phyloP scores from a whole-genome alignment of 2,888 invertebrate genomes.

The Oscheius myriophilus region DNA sequence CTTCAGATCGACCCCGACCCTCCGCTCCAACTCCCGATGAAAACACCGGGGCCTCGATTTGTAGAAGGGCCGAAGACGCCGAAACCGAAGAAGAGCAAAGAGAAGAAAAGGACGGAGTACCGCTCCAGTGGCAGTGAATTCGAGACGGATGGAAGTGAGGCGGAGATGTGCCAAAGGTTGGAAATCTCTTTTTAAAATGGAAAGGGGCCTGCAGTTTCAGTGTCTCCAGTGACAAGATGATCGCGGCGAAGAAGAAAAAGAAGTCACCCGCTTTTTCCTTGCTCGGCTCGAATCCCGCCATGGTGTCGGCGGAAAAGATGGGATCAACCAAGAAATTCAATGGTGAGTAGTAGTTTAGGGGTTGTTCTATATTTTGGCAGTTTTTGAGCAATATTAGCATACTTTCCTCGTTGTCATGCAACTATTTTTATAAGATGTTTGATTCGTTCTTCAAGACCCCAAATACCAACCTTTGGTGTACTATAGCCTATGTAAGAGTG shows the following conservation, averaged over 20 bases:
- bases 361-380: too few species aligned
- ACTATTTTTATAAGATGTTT: too few species aligned
- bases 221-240: slow-evolving; percentile 29
- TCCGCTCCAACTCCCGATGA: background rate
- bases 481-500: too few species aligned
- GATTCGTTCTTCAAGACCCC: too few species aligned
- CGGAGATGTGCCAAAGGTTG: slow-evolving; percentile 49
- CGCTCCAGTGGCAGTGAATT: slow-evolving; percentile 35
- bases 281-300: slow-evolving; percentile 25
- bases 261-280: slow-evolving; percentile 28
- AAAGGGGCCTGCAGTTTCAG: slow-evolving; percentile 7
- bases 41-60: slow-evolving; percentile 17
- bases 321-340: slow-evolving; percentile 3
- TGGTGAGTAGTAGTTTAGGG: background rate
- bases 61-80: slow-evolving; percentile 34
- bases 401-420: too few species aligned
- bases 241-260: slow-evolving; percentile 37
- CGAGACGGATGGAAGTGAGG: slow-evolving; percentile 57
- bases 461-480: too few species aligned
- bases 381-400: too few species aligned
- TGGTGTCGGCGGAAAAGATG: slow-evolving; percentile 3
- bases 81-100: slow-evolving; percentile 32
- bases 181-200: background rate
- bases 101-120: slow-evolving; percentile 32
- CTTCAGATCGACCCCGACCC: background rate